These are phyloP conservation scores for Leptopilina syphax DNA, from an alignment of 2,888 invertebrate genomes.

Conservation along the genomic window DNA sequence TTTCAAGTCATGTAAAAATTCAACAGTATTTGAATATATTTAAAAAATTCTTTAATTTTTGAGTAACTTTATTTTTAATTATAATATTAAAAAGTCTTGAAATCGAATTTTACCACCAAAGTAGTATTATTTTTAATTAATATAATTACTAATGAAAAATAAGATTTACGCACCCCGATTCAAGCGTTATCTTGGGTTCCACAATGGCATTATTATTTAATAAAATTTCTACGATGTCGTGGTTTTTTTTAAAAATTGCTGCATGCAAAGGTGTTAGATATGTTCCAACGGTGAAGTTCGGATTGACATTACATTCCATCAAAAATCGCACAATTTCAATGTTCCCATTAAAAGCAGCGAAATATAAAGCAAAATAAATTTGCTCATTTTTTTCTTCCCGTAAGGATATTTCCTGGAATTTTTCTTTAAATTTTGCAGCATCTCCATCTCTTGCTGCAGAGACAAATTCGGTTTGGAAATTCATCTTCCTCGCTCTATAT, in stretches of 20 bases:
- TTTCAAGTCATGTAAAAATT: too few relatives aligned
- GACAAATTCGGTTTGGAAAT: not conserved
- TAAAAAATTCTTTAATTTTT: too few relatives aligned
- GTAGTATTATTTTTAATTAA: too few relatives aligned
- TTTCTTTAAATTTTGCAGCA: not conserved
- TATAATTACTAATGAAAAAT: not conserved
- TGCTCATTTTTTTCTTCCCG: not conserved
- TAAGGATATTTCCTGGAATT: not conserved
- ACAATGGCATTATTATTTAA: not conserved
- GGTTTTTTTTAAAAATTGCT: not conserved
- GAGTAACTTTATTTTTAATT: too few relatives aligned
- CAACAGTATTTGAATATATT: too few relatives aligned
- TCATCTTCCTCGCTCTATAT: not conserved
- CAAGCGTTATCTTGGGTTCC: not conserved
- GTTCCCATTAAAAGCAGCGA: not conserved
- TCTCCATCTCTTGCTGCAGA: not conserved
- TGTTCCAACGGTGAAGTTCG: not conserved
- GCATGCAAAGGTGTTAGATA: not conserved
- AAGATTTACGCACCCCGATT: not conserved
- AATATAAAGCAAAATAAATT: not conserved
- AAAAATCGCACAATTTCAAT: not conserved
- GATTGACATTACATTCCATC: not conserved
- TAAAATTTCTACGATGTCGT: not conserved
- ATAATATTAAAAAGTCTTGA: too few relatives aligned
- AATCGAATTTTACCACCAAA: too few relatives aligned